Base-by-base conservation (phyloP, 1,140 invertebrate species). In the Protaetia brevitarsis region DNA sequence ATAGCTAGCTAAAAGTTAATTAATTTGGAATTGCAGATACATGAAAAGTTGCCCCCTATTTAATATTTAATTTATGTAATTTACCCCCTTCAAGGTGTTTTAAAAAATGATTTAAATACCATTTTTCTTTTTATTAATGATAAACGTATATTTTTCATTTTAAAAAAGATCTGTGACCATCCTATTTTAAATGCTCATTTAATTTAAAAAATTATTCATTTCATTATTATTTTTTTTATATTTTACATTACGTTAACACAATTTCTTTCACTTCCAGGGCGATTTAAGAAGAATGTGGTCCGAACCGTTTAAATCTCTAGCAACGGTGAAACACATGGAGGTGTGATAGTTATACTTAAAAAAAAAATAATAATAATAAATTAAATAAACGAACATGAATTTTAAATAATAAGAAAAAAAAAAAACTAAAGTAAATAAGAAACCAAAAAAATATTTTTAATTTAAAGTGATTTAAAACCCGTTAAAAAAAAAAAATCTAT, bases 251-350 rank as follows among this genome's bases (percentile, higher is more conserved):
- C n/a, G n/a, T n/a, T n/a, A n/a, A n/a, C n/a, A n/a, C n/a, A n/a
- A n/a, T n/a, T n/a, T n/a, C n/a, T n/a, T n/a, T n/a, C n/a, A n/a
- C 66, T 83, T 84, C 29, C 77, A 97, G 94, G 95, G 95, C 71
- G 96, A 98, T 83, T 83, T 98, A 66, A 85, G 95, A 77, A 86
- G 95, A 72, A 98, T 98, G 95, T 98, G 96, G 96, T 95, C 93
- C 76, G 95, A 97, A 83, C 95, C 96, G 30, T 98, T 98, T 80
- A 94, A 93, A 79, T 85, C 88, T 71, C 88, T 91, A 73, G 85
- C 83, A 76, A 84, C 86, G 71, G 85, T 88, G 61, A 93, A 93
- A 78, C 86, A 89, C 76, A 82, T 88, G 79, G 88, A 90, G 77
- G 88, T 90, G 82, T 90, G 85, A 86, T 77, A 76, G 37, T 30